Evolutionary conservation across 2,888 invertebrate genomes (phyloP).

Genomic region (Eupithecia pulchellata): DNA sequence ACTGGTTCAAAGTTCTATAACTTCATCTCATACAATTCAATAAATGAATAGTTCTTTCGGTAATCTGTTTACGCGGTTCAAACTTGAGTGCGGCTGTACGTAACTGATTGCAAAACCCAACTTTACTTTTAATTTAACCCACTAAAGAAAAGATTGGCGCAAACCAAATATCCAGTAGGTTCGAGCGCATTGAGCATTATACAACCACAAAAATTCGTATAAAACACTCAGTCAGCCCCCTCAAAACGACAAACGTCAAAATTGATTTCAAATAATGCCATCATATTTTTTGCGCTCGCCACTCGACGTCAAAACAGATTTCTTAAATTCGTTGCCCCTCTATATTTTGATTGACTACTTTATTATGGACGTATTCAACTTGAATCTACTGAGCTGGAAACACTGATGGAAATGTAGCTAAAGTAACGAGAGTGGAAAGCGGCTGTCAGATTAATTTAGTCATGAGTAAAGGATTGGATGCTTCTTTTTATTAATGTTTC

Average conservation of each 20-base stretch:
- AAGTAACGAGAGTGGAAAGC: slow-evolving; percentile 42
- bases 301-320: slow-evolving; percentile 49
- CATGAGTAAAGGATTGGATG: background rate
- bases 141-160: no score
- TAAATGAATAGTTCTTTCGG: background rate
- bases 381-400: slow-evolving; percentile 7
- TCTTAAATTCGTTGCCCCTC: slow-evolving; percentile 31
- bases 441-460: slow-evolving; percentile 35
- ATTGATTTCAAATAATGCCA: slow-evolving; percentile 38
- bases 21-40: background rate
- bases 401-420: slow-evolving; percentile 4
- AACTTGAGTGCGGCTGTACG: background rate
- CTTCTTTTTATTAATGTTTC: background rate
- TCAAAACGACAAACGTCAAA: slow-evolving; percentile 37
- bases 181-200: background rate
- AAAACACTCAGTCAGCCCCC: slow-evolving; percentile 14
- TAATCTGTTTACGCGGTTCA: background rate
- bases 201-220: slow-evolving; percentile 5
- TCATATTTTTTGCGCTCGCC: slow-evolving; percentile 36
- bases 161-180: background rate
- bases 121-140: no score
- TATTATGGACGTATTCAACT: slow-evolving; percentile 3
- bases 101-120: no score
- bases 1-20: background rate
- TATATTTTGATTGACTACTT: slow-evolving; percentile 19